Base-by-base conservation (phyloP, 2,797 vertebrate genomes). In the Melanotaenia pygmaea region DNA sequence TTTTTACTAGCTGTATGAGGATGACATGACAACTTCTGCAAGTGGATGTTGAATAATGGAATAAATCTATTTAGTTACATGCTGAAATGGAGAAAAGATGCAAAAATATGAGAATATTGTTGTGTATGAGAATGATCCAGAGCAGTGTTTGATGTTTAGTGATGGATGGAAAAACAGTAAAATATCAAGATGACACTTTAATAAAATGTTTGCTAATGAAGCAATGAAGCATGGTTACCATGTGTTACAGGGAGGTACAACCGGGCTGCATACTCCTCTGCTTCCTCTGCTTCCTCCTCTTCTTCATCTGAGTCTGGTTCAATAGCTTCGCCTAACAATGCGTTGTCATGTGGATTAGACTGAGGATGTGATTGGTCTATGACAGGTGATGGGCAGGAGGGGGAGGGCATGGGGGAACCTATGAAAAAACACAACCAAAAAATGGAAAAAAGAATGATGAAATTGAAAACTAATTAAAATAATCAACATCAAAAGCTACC, bases 391-490 rank as follows among this genome's bases (percentile, higher is more conserved):
- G 85, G 82, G 87, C 87, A 90, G 80, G 89, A 87, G 72, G 91
- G 91, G 79, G 92, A 90, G 84, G 82, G 91, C 92, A 93, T 92
- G 91, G 88, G 85, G 89, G 89, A 89, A 87, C 91, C 92, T 92
- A 84, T 71, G 62, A 60, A 84, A 85, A 76, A 89, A 77, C 67
- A 87, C 47, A 86, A 71, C 57, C 67, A 69, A 72, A 73, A 75
- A 65, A 43, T 40, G 64, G 67, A 67, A 61, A 45, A 54, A 62
- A 3, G 64, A 67, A 71, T 67, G 77, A 89, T 76, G 54, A 71
- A 73, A 64, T 43, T 66, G 62, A 67, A 69, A 80, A 85, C 59
- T 37, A 64, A 81, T 80, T 58, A 22, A 79, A 80, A 78, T 16
- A 26, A 51, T 32, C 2, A 64, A 51, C n/a, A 72, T 72, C 4